These are phyloP conservation scores for Ptychobarbus kaznakovi DNA, from an alignment of 2,797 vertebrate species.

Conservation along the genomic window DNA sequence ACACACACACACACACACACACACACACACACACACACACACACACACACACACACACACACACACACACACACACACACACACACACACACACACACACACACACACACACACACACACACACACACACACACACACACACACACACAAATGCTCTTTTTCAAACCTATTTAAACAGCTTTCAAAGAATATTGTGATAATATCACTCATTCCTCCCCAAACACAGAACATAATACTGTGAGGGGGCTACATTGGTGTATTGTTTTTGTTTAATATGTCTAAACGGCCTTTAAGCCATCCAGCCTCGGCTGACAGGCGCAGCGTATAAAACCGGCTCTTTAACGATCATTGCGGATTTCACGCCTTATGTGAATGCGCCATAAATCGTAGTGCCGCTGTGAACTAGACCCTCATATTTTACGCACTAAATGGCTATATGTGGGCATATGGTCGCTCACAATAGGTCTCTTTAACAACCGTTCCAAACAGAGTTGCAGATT, in stretches of 20 bases:
- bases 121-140: too few relatives aligned
- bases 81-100: neutral
- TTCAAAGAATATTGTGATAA: neutral
- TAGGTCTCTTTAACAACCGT: constrained; percentile 74
- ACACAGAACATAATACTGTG: neutral
- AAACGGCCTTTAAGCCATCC: constrained; percentile 55
- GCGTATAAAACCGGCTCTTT: constrained; percentile 75
- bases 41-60: neutral
- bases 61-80: neutral
- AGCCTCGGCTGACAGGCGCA: constrained; percentile 62
- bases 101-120: neutral
- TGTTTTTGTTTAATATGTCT: constrained; percentile 46
- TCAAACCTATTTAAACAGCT: neutral
- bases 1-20: neutral
- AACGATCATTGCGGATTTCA: constrained; percentile 78
- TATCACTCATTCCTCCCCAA: neutral
- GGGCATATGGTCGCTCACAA: constrained; percentile 68
- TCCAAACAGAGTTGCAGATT: constrained; percentile 56
- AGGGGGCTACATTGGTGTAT: constrained; percentile 19
- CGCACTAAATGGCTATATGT: constrained; percentile 62
- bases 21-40: too few relatives aligned
- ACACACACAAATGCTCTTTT: neutral
- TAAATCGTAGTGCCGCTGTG: constrained; percentile 72
- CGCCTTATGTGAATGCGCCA: constrained; percentile 75
- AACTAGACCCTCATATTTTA: constrained; percentile 74